Evolutionary conservation across 2,797 vertebrate species (phyloP), one percentile per base, ranked within the genome.

Genomic region (Anableps anableps): DNA sequence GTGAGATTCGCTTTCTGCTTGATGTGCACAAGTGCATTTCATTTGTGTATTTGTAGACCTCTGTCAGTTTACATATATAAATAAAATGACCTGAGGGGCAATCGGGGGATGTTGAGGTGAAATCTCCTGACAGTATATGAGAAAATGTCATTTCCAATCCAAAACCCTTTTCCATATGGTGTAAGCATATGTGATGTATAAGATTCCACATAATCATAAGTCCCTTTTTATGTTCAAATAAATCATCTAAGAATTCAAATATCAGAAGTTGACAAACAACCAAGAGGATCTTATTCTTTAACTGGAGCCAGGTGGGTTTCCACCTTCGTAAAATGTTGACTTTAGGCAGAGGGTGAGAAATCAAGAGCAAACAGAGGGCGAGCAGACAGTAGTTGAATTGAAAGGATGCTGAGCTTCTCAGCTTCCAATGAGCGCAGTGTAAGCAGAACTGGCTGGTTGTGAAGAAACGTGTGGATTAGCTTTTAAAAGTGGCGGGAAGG

Each of bases 381-480:
- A 81, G 53, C 31, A 47, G 45, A 31, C 70, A 81, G 79, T 50
- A 68, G 58, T 29, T 81, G 83, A 78, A 86, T 79, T 50, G 68
- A 58, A 86, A 71, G 41, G 21, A 4, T 72, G 36, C 80, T 77
- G 82, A 83, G 85, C 78, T 84, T 36, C 64, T 83, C 31, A 21
- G 53, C 73, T 89, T 84, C 82, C 80, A 31, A 2, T 76, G 80
- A 83, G 89, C 88, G 72, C 83, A 76, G 60, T 43, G 77, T 60
- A 78, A 79, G 80, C 74, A 70, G 76, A 71, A 41, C 75, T 76
- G 74, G 75, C 62, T 68, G 86, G 83, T 80, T 81, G 62, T 10
- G 60, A 47, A 55, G 80, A 91, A 86, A 89, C 85, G 82, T 86
- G 88, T 83, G 89, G 89, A 92, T 92, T 89, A 91, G 72, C 81